Evolutionary conservation across 2,113 vertebrate genomes (phyloP).

Genomic region (Strix aluco): DNA sequence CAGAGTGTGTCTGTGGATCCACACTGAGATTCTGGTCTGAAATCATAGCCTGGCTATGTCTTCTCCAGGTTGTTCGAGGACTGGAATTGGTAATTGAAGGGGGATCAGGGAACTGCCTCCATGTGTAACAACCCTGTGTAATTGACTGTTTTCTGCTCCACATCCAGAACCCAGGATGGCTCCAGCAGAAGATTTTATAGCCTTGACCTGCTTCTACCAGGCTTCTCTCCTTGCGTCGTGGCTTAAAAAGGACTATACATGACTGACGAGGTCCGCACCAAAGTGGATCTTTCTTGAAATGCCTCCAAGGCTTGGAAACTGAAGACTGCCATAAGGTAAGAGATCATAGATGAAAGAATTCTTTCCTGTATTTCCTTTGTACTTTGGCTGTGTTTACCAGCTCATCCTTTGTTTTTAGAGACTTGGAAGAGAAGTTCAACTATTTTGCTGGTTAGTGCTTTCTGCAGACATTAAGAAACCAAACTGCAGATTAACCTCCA

Average conservation of each 20-base stretch:
- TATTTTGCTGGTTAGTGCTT: not conserved
- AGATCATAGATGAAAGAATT: not conserved
- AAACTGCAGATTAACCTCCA: not conserved
- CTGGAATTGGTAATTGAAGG: not conserved
- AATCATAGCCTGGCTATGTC: not conserved
- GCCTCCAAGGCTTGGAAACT: not conserved
- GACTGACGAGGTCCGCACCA: not conserved
- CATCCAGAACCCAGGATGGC: not conserved
- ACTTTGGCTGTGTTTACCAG: not conserved
- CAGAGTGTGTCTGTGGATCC: not conserved
- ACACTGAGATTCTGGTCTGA: not conserved
- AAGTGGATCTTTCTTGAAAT: not conserved
- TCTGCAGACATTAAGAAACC: not conserved
- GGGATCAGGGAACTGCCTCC: not conserved
- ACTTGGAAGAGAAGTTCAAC: not conserved
- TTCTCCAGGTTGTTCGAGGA: not conserved
- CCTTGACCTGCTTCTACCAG: not conserved
- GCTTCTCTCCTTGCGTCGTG: not conserved
- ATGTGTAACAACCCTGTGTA: not conserved
- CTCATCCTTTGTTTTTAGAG: not conserved
- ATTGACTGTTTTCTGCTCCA: not conserved
- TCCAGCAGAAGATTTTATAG: not conserved
- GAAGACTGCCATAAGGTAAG: not conserved
- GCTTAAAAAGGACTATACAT: not conserved
- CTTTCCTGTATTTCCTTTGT: not conserved